Conservation (phyloP, 2,113 vertebrate genomes). For the Cisticola juncidis region DNA sequence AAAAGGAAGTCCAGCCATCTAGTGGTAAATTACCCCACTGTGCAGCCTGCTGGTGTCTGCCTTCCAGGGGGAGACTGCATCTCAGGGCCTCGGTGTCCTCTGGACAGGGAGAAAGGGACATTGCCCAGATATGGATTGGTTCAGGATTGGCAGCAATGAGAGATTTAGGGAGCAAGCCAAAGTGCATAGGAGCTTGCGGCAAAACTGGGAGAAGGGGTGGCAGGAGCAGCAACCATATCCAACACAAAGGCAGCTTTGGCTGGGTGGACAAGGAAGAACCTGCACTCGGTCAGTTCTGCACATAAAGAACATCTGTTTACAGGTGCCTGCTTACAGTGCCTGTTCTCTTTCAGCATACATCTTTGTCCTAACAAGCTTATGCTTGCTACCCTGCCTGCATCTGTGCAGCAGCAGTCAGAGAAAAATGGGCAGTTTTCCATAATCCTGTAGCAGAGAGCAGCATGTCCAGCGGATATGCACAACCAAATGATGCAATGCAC, state of each 20-base stretch:
- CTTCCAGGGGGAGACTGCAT: not conserved
- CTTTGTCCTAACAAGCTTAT: not conserved
- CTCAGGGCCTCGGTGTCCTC: not conserved
- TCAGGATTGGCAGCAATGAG: not conserved
- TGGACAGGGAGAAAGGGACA: fast-evolving
- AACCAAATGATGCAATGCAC: not conserved
- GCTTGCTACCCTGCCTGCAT: not conserved
- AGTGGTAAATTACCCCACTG: not conserved
- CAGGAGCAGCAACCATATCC: not conserved
- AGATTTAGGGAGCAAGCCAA: not conserved
- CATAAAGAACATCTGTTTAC: not conserved
- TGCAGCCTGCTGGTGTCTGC: not conserved
- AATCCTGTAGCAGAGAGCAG: not conserved
- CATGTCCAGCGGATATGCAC: fast-evolving
- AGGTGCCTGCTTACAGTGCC: not conserved
- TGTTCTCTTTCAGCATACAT: not conserved
- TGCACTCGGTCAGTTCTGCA: not conserved
- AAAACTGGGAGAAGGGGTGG: not conserved
- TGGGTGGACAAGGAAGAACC: not conserved
- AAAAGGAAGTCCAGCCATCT: constrained; percentile 16
- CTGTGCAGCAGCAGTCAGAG: not conserved
- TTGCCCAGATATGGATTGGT: not conserved
- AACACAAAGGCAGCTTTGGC: not conserved
- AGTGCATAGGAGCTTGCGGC: not conserved
- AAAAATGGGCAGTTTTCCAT: not conserved